Base-by-base conservation (phyloP, 2,888 invertebrate species). In the Clistopyga incitator region DNA sequence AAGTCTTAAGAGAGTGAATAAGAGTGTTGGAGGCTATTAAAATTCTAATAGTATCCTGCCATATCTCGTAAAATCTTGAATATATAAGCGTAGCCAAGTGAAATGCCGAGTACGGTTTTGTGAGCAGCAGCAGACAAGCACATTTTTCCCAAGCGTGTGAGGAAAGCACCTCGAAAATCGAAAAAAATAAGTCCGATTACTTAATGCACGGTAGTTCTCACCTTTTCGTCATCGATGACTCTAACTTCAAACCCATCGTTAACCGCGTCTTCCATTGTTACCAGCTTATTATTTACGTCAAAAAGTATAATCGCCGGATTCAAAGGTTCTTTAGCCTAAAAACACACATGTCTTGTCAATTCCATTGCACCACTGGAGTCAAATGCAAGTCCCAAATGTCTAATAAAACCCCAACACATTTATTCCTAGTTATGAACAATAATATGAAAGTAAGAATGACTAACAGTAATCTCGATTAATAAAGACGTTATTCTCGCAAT, bases 181-280 rank as follows among this genome's bases (percentile, higher is more conserved):
- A 23, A 0, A 8, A 13, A 38, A 42, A 76, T 34, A 45, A 54
- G 42, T 3, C 29, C 54, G n/a, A 50, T 64, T 29, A 38, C 61
- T 25, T 10, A 8, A 65, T 34, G 10, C 56, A 47, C 18, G 61
- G 25, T 67, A 25, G 20, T 20, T 50, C 59, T 82, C 81, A 92
- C 92, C 90, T 92, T 92, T 56, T 91, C 90, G 0, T 88, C 87
- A 76, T 89, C 86, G 52, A 90, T 88, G 47, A 89, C 45, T 82
- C 88, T 87, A 3, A 92, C 82, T 86, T 90, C 88, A 82, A 86
- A 91, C n/a, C 86, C 87, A 64, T 87, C 84, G 10, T 38, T 38
- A 10, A 38, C 38, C 38, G 38, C 38, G 20, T 70, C 79, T 23
- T 86, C 87, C 91, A 91, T 91, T 68, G 42, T 87, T 80, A 47